phyloP scores from a whole-genome alignment of 2,888 invertebrate species.

The Agrypnus murinus region DNA sequence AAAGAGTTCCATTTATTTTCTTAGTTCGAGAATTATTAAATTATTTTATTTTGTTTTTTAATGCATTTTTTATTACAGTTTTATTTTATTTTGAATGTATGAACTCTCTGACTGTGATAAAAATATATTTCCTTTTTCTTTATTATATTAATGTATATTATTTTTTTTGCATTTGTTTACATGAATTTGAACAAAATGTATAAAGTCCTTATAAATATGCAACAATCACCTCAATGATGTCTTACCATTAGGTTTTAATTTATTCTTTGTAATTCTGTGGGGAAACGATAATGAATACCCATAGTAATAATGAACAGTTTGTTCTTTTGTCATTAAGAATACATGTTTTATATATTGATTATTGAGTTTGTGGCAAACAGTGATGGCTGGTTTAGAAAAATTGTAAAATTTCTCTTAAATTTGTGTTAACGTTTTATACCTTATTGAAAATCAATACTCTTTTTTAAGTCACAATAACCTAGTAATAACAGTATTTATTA shows the following conservation, averaged over 20 bases:
- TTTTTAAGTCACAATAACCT: no score
- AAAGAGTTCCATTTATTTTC: constrained; percentile 36
- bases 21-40: constrained; percentile 21
- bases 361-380: no score
- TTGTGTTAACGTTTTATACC: no score
- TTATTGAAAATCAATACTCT: no score
- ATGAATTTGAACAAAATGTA: constrained; percentile 2
- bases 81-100: constrained; percentile 48
- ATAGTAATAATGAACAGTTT: no score
- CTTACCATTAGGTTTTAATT: constrained; percentile 6
- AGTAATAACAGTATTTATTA: no score
- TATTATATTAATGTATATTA: neutral
- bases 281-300: no score
- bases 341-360: no score
- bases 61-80: constrained; percentile 19
- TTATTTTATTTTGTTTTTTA: constrained; percentile 15
- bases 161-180: constrained; percentile 49
- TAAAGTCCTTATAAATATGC: constrained; percentile 10
- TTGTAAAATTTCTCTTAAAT: no score
- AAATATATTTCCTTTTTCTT: constrained; percentile 60
- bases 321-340: no score
- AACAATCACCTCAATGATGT: constrained; percentile 36
- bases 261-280: no score
- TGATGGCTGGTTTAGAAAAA: no score
- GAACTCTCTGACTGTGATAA: constrained; percentile 71